Percentiles rank a stretch among this genome's conserved stretches.
phyloP scores from a whole-genome alignment of 2,888 invertebrate genomes.

The Heterodera filipjevi region DNA sequence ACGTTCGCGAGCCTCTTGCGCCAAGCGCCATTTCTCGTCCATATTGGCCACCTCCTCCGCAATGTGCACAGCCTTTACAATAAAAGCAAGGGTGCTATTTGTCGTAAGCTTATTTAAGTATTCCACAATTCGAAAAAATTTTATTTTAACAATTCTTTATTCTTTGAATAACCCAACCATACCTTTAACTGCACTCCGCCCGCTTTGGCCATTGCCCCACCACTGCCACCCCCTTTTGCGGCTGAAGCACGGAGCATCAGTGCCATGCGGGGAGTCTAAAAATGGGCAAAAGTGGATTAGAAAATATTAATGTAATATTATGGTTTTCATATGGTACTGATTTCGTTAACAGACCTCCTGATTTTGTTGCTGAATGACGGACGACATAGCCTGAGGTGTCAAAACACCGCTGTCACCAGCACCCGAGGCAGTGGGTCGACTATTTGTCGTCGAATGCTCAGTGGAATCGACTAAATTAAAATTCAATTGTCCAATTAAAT shows the following conservation, averaged over 20 bases:
- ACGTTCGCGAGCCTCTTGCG: conserved; percentile 30
- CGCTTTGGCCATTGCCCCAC: neutral
- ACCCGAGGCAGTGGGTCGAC: neutral
- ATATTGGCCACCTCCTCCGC: conserved; percentile 31
- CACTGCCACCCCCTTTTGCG: conserved; percentile 8
- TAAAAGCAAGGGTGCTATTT: too few species aligned
- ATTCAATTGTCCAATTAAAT: too few species aligned
- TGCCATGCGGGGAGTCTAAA: conserved; percentile 16
- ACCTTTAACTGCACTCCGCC: conserved; percentile 21
- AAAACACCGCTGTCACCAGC: conserved; percentile 11
- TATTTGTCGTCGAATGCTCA: neutral
- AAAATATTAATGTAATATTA: too few species aligned
- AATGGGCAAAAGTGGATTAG: too few species aligned
- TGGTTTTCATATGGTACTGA: too few species aligned
- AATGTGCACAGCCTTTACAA: conserved; percentile 27
- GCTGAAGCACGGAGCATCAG: conserved; percentile 19
- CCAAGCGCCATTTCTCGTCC: conserved; percentile 32
- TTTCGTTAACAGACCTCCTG: neutral
- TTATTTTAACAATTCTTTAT: too few species aligned
- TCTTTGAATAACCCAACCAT: neutral
- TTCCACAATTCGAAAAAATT: too few species aligned
- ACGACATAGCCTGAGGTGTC: neutral
- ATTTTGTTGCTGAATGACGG: neutral
- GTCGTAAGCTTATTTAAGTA: too few species aligned
- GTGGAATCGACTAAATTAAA: neutral